A percentile compares a stretch with the other conserved stretches of the same genome.
Conservation (phyloP, 1,140 invertebrate genomes). For the Drusus annulatus region DNA sequence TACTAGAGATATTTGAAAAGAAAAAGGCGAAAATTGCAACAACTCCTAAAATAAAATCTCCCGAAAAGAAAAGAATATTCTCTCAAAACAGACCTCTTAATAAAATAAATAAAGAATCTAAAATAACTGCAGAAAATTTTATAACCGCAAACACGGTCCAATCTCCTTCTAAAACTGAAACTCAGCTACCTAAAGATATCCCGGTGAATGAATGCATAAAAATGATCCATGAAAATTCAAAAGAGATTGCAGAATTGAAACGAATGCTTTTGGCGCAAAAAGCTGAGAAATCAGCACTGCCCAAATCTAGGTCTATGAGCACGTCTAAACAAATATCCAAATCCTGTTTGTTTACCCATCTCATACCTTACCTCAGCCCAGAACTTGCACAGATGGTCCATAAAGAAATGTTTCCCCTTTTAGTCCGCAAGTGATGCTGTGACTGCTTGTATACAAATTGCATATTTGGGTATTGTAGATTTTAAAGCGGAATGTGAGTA, state of each 20-base stretch:
- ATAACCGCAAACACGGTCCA: neutral
- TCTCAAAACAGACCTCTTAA: too few species aligned
- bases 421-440: neutral
- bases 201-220: conserved; percentile 40
- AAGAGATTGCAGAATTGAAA: conserved; percentile 51
- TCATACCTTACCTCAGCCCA: conserved; percentile 54
- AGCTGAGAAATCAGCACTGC: conserved; percentile 2
- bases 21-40: conserved; percentile 7
- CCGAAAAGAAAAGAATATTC: neutral
- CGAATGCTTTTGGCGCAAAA: conserved; percentile 39
- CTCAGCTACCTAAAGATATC: conserved; percentile 7
- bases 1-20: conserved; percentile 14
- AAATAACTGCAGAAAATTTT: neutral
- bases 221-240: conserved; percentile 50
- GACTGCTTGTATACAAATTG: neutral
- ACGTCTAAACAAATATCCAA: conserved; percentile 48
- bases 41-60: neutral
- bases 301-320: conserved; percentile 9
- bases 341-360: conserved; percentile 50
- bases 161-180: neutral
- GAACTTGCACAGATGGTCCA: conserved; percentile 48
- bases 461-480: too few species aligned
- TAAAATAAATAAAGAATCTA: neutral
- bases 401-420: conserved; percentile 55
- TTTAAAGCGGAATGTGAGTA: too few species aligned